Conservation (phyloP, 2,888 invertebrate species). For the Electrophaes corylata region DNA sequence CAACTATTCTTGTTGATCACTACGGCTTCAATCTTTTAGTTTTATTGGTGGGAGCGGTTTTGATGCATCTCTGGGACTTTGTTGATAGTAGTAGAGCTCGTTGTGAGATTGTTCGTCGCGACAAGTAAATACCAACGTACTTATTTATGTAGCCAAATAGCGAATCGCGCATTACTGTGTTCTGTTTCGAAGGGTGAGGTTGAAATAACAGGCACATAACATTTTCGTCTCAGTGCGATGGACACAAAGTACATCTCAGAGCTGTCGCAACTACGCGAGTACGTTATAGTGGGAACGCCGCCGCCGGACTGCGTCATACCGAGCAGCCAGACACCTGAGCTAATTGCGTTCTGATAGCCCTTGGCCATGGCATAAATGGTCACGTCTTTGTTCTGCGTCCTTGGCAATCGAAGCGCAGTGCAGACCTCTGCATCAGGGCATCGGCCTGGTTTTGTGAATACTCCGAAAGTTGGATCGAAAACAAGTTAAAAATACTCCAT, state of each 20-base stretch:
- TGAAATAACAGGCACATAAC: too few relatives aligned
- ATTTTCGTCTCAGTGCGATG: background rate
- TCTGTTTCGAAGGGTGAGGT: too few relatives aligned
- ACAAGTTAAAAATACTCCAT: too few relatives aligned
- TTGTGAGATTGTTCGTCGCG: too few relatives aligned
- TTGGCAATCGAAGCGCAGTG: constrained; percentile 3
- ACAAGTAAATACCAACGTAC: too few relatives aligned
- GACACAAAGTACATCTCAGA: background rate
- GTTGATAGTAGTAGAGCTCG: too few relatives aligned
- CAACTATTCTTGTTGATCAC: constrained; percentile 54
- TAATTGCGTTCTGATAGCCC: constrained; percentile 9
- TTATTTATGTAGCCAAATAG: too few relatives aligned
- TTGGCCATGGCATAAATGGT: constrained; percentile 1
- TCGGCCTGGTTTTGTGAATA: background rate
- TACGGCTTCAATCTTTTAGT: constrained; percentile 23
- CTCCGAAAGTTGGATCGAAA: too few relatives aligned
- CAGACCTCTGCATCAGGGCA: constrained; percentile 32
- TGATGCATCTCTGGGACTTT: background rate
- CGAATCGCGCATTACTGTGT: too few relatives aligned
- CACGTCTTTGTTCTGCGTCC: constrained; percentile 1
- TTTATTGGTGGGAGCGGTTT: constrained; percentile 7
- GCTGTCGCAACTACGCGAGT: background rate
- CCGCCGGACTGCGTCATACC: constrained; percentile 19
- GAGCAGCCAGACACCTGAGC: constrained; percentile 11
- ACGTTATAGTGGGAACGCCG: background rate